These are phyloP conservation scores for Enteromius anoplus DNA, from an alignment of 2,797 vertebrate species.

Conservation along the genomic window DNA sequence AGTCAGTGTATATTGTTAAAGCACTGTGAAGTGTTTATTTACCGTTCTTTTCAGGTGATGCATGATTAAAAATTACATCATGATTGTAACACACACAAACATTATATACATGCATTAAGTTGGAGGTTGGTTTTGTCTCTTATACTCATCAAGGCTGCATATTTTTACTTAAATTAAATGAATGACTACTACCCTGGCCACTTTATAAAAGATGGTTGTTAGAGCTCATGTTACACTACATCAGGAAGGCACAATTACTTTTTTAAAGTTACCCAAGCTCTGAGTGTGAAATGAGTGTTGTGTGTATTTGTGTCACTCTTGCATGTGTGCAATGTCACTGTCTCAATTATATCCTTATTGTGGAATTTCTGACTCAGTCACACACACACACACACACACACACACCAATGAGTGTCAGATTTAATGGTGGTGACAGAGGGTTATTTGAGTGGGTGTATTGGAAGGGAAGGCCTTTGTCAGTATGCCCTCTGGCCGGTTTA, in stretches of 20 bases:
- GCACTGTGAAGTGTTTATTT: not conserved
- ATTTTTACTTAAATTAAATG: not conserved
- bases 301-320: conserved; percentile 24
- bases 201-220: not conserved
- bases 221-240: not conserved
- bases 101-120: not conserved
- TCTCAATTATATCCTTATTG: conserved; percentile 37
- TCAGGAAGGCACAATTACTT: not conserved
- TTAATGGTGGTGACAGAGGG: conserved; percentile 59
- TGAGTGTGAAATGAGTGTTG: conserved; percentile 14
- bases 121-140: not conserved
- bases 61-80: not conserved
- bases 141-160: not conserved
- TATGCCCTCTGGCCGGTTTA: conserved; percentile 46
- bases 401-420: conserved; percentile 47
- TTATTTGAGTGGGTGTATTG: conserved; percentile 44
- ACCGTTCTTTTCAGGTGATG: not conserved
- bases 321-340: conserved; percentile 10
- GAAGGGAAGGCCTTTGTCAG: conserved; percentile 49
- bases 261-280: not conserved
- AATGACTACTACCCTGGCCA: not conserved
- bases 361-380: conserved; percentile 35
- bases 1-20: not conserved
- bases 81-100: not conserved
- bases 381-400: not conserved